Percentiles rank a stretch among this genome's conserved stretches.
Conservation (phyloP, 2,888 invertebrate species). For the Oeneis ivallda region DNA sequence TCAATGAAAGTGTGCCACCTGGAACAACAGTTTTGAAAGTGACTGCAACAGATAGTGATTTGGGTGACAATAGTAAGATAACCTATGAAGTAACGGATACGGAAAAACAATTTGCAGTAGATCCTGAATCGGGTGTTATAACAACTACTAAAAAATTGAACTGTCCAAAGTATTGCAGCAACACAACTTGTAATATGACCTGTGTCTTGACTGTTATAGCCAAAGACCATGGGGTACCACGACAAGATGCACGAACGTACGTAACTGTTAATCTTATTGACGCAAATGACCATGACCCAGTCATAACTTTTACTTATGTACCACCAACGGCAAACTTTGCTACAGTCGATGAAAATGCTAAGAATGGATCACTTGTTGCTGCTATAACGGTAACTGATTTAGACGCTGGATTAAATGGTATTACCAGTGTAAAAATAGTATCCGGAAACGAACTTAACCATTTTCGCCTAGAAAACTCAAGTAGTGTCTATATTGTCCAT, state of each 20-base stretch:
- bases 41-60: slow-evolving; percentile 96
- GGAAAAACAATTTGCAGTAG: slow-evolving; percentile 94
- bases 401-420: slow-evolving; percentile 95
- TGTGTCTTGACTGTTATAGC: slow-evolving; percentile 98
- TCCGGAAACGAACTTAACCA: slow-evolving; percentile 95
- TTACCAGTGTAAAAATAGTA: slow-evolving; percentile 91
- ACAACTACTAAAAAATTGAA: slow-evolving; percentile 89
- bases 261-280: slow-evolving; percentile 96
- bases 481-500: slow-evolving; percentile 93
- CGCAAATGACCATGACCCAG: slow-evolving; percentile 96
- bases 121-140: slow-evolving; percentile 95
- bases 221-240: slow-evolving; percentile 94
- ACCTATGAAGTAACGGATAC: slow-evolving; percentile 94
- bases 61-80: slow-evolving; percentile 95
- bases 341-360: slow-evolving; percentile 96
- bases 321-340: slow-evolving; percentile 91
- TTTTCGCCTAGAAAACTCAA: slow-evolving; percentile 92
- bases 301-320: slow-evolving; percentile 94
- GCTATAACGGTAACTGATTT: slow-evolving; percentile 95
- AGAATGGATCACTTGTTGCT: slow-evolving; percentile 94
- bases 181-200: slow-evolving; percentile 91
- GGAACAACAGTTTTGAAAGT: slow-evolving; percentile 94
- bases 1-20: slow-evolving; percentile 96
- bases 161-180: slow-evolving; percentile 90
- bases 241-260: slow-evolving; percentile 95